Conservation (phyloP, 2,113 vertebrate genomes). For the Lepus americanus region DNA sequence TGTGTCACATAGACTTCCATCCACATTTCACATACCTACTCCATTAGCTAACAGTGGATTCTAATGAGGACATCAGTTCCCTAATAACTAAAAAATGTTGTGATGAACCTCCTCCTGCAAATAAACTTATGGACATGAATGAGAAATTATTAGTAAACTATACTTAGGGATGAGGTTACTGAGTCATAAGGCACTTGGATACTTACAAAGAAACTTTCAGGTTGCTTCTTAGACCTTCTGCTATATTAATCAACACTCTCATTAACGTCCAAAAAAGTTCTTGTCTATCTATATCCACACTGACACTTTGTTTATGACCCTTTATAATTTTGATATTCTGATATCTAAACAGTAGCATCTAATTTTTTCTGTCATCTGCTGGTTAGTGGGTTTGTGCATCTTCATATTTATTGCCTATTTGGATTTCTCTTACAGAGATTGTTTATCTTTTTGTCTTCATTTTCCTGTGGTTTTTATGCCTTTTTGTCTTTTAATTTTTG, state of each 20-base stretch:
- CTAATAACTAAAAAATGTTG: background rate
- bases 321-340: background rate
- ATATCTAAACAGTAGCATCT: background rate
- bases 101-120: background rate
- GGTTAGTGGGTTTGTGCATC: background rate
- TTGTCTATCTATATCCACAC: background rate
- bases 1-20: background rate
- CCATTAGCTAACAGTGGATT: background rate
- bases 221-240: background rate
- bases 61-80: background rate
- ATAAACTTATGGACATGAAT: background rate
- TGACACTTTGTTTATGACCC: background rate
- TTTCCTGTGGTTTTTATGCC: background rate
- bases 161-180: background rate
- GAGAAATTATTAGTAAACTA: background rate
- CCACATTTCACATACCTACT: background rate
- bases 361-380: background rate
- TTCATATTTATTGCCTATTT: background rate
- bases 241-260: background rate
- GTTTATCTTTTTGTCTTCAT: background rate
- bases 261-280: background rate
- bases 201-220: background rate
- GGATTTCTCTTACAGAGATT: fast-evolving
- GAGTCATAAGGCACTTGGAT: background rate
- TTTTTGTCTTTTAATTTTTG: background rate